Base-by-base conservation (phyloP, 2,797 vertebrate genomes). In the Mastacembelus armatus region DNA sequence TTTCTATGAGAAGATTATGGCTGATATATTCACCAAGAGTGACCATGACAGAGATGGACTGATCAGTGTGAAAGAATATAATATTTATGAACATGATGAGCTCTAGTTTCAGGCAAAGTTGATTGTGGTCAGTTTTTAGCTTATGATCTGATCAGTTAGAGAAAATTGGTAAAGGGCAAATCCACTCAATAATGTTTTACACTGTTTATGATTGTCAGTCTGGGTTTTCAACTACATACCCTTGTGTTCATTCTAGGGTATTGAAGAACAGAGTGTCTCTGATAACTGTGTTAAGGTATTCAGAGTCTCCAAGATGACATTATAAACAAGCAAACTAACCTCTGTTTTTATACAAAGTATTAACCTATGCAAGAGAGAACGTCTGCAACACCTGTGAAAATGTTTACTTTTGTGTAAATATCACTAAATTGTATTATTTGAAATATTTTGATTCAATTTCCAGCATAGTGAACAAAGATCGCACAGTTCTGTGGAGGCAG, bases 1-100 rank as follows among this genome's bases (percentile, higher is more conserved):
- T 0, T 94, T 93, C 84, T 96, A 96, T 11, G 90, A 95, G 64
- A 93, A 91, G 70, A 92, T 98, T 12, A 88, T 97, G 77, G 76
- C 85, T 4, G 97, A 99, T 70, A 96, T 99, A 72, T 96, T 99
- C 89, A 91, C 78, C 74, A 98, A 94, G 91, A 98, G 92, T 10
- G 98, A 99, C 81, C 83, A 85, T 0, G 87, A 99, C 81, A 72
- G 66, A 19, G 95, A 99, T 67, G 97, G 96, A 64, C 78, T 85
- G 67, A 96, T 99, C 91, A 96, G 96, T 16, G 71, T 92, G n/a
- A 96, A 91, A 54, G 98, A 99, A 84, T 99, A 97, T 74, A 97
- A 99, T 50, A 88, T 98, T 33, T 97, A 95, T 76, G 88, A 94
- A 32, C 97, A 98, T 3, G 97, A 99, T 83, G 97, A 99, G 88